Conservation (phyloP, 2,797 vertebrate genomes). For the Esox masquinongy region DNA sequence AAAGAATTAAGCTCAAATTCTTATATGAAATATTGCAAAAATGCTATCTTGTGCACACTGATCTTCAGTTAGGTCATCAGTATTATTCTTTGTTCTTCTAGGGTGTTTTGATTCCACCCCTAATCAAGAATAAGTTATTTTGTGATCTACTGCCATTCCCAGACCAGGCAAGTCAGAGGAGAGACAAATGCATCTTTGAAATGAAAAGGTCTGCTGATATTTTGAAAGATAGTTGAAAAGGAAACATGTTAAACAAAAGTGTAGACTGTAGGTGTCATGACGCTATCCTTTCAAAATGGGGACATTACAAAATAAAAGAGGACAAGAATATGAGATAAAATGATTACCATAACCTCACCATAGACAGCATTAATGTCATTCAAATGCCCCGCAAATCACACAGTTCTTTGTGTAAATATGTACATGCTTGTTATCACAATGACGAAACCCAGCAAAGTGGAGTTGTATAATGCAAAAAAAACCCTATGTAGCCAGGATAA, state of each 20-base stretch:
- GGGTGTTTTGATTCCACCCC: background rate
- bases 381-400: background rate
- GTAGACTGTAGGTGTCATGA: background rate
- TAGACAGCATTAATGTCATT: background rate
- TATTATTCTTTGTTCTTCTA: background rate
- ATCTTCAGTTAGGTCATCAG: background rate
- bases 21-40: background rate
- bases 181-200: background rate
- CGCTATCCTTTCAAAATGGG: background rate
- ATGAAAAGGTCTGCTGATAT: constrained; percentile 1
- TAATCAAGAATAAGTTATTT: background rate
- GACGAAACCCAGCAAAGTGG: background rate
- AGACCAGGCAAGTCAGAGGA: background rate
- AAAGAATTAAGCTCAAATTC: background rate
- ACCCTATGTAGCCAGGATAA: background rate
- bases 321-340: background rate
- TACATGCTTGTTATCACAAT: background rate
- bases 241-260: background rate
- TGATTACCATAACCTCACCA: background rate
- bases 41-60: background rate
- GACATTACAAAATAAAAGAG: background rate
- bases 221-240: background rate
- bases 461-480: background rate
- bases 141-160: background rate
- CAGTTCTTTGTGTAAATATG: background rate